These are phyloP conservation scores for Nerophis ophidion DNA, from an alignment of 2,113 vertebrate genomes.

Conservation along the genomic window DNA sequence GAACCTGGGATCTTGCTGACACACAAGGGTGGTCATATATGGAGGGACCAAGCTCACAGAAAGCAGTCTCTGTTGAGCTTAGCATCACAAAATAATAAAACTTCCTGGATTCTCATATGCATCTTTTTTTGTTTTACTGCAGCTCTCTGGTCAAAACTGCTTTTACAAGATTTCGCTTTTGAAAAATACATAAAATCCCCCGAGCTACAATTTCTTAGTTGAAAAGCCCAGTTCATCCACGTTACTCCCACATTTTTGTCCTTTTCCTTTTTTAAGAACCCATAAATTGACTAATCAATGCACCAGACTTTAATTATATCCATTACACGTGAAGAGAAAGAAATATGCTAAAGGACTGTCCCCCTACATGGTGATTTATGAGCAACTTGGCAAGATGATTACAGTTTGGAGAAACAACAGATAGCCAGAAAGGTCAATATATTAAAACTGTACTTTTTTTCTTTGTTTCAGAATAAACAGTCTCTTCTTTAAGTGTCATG, in stretches of 20 bases:
- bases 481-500: slow-evolving; percentile 24
- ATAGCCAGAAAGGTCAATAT: slow-evolving; percentile 29
- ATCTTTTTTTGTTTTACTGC: slow-evolving; percentile 4
- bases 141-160: slow-evolving; percentile 7
- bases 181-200: neutral
- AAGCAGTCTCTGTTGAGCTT: neutral
- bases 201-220: neutral
- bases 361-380: slow-evolving; percentile 25
- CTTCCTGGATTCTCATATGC: slow-evolving; percentile 8
- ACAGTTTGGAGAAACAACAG: slow-evolving; percentile 18
- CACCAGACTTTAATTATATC: neutral
- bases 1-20: slow-evolving; percentile 54
- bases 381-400: slow-evolving; percentile 21
- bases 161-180: slow-evolving; percentile 2
- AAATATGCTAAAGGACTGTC: slow-evolving; percentile 19
- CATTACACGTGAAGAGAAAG: slow-evolving; percentile 2
- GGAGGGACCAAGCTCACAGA: neutral
- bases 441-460: slow-evolving; percentile 16
- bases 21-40: slow-evolving; percentile 36
- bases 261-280: slow-evolving; percentile 9
- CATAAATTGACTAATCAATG: slow-evolving; percentile 26
- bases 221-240: neutral
- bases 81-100: slow-evolving; percentile 15
- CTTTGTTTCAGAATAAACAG: slow-evolving; percentile 38
- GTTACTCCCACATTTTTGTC: slow-evolving; percentile 7